These are phyloP conservation scores for Callaeas wilsoni DNA, from an alignment of 2,113 vertebrate genomes.

Conservation along the genomic window DNA sequence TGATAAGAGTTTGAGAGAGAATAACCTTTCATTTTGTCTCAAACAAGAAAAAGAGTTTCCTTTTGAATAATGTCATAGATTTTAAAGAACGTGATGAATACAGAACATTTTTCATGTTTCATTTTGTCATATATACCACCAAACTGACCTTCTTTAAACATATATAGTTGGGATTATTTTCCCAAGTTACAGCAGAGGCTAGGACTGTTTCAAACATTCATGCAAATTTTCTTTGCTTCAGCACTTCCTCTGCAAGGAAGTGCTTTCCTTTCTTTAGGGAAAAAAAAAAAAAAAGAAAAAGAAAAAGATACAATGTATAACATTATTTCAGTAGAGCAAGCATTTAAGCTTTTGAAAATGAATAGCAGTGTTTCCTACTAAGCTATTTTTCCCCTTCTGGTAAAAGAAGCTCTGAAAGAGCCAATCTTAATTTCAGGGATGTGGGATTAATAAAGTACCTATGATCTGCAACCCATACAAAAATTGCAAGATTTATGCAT, in stretches of 20 bases:
- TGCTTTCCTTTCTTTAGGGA: rapidly evolving
- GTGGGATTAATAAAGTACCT: background rate
- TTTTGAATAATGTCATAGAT: background rate
- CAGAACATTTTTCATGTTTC: background rate
- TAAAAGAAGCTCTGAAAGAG: background rate
- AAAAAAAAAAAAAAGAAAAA: background rate
- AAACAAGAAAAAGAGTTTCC: background rate
- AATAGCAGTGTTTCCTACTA: background rate
- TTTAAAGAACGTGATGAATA: background rate
- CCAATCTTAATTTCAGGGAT: background rate
- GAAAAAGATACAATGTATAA: background rate
- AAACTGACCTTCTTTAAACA: background rate
- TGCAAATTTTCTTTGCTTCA: background rate
- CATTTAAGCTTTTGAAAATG: conserved; percentile 2
- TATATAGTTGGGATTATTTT: background rate
- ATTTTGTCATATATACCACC: background rate
- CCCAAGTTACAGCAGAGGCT: background rate
- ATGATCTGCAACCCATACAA: background rate
- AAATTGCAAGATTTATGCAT: background rate
- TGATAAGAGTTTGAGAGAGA: background rate
- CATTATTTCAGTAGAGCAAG: background rate
- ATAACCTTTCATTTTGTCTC: background rate
- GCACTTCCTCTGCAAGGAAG: background rate
- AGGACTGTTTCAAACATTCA: background rate
- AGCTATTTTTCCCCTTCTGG: background rate